Evolutionary conservation across 2,797 vertebrate species (phyloP).

Genomic region (Scolopax rusticola): DNA sequence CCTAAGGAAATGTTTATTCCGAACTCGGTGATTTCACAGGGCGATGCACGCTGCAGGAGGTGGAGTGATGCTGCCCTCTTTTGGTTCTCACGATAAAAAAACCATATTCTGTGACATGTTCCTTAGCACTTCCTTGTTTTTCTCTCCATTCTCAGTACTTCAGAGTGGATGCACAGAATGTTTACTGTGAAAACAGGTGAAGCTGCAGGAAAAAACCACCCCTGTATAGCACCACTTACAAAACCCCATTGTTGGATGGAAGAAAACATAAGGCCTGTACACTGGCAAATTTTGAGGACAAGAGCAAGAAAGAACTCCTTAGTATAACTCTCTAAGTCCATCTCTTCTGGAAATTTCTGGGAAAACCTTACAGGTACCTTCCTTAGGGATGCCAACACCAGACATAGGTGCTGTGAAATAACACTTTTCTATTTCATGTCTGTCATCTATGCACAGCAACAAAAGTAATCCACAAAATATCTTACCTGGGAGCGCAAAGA

Average conservation of each 20-base stretch:
- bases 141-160: background rate
- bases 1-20: background rate
- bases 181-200: background rate
- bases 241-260: background rate
- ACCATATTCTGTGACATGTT: background rate
- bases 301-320: background rate
- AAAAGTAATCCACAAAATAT: constrained; percentile 27
- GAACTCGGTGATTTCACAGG: background rate
- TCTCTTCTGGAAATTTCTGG: background rate
- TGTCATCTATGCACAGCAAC: background rate
- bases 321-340: background rate
- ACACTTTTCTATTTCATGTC: background rate
- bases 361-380: background rate
- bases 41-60: accelerated
- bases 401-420: background rate
- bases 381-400: background rate
- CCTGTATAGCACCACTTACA: background rate
- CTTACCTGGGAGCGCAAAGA: constrained; percentile 99
- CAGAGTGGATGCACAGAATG: background rate
- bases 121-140: background rate
- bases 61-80: constrained; percentile 64
- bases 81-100: constrained; percentile 20
- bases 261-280: background rate
- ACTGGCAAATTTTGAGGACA: background rate
- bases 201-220: background rate